These are phyloP conservation scores for Ridgeia piscesae DNA, from an alignment of 1,140 invertebrate species.

Conservation along the genomic window DNA sequence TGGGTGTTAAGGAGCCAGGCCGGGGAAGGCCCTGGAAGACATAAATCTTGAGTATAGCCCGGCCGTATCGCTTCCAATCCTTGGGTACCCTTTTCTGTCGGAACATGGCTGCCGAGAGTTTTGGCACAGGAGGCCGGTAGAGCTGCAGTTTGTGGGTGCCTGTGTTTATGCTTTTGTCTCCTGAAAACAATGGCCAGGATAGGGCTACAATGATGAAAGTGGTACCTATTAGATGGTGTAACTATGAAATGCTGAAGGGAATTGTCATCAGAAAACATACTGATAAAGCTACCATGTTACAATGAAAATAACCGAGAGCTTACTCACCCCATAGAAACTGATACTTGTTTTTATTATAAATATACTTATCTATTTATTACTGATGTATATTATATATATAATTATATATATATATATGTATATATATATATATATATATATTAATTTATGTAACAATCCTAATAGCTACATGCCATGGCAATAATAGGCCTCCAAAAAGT, in stretches of 20 bases:
- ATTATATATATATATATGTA: too few relatives aligned
- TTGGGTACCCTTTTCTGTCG: conserved; percentile 35
- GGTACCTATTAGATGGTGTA: neutral
- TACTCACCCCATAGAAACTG: too few relatives aligned
- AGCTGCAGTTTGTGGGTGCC: conserved; percentile 52
- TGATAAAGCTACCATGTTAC: neutral
- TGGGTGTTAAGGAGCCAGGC: conserved; percentile 51
- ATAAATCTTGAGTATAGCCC: conserved; percentile 46
- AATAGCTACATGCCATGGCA: too few relatives aligned
- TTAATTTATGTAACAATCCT: too few relatives aligned
- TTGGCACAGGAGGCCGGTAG: conserved; percentile 48
- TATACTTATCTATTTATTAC: too few relatives aligned
- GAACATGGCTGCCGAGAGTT: conserved; percentile 40
- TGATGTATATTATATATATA: too few relatives aligned
- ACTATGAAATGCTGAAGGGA: neutral
- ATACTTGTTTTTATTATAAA: too few relatives aligned
- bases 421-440: too few relatives aligned
- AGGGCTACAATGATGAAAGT: neutral
- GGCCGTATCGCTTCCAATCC: conserved; percentile 45
- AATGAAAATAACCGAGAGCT: neutral
- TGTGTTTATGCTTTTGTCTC: conserved; percentile 1
- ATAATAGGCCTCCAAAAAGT: too few relatives aligned
- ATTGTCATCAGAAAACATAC: neutral
- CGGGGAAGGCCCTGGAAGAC: conserved; percentile 50
- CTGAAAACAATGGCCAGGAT: neutral